Evolutionary conservation across 2,113 vertebrate genomes (phyloP).

Genomic region (Sprattus sprattus): DNA sequence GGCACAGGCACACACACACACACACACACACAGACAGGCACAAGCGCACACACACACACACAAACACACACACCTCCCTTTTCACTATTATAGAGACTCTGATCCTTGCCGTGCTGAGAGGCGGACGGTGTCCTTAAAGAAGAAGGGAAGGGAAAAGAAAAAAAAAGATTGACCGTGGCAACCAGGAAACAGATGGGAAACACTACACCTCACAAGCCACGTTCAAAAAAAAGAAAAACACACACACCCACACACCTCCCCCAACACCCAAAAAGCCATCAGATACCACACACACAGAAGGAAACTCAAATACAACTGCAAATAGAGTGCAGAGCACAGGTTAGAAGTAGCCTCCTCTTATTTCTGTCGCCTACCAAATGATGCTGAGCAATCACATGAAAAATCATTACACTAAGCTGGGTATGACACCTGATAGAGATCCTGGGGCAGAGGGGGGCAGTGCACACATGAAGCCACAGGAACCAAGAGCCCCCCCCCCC

Average conservation of each 20-base stretch:
- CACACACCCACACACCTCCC: background rate
- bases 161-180: background rate
- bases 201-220: background rate
- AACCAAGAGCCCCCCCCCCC: background rate
- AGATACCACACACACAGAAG: background rate
- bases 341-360: background rate
- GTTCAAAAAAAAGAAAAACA: background rate
- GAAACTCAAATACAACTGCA: background rate
- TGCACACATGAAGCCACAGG: background rate
- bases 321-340: background rate
- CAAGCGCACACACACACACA: background rate
- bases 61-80: background rate
- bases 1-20: background rate
- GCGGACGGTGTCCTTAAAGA: background rate
- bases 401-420: background rate
- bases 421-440: background rate
- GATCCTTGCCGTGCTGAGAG: background rate
- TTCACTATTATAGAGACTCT: background rate
- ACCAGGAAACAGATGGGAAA: slow-evolving; percentile 11
- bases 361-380: background rate
- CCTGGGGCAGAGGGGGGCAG: background rate
- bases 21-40: background rate
- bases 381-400: slow-evolving; percentile 10
- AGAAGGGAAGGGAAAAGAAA: background rate
- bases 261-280: background rate